A percentile compares a stretch with the other conserved stretches of the same genome.
These are phyloP conservation scores for Falco naumanni DNA, from an alignment of 2,797 vertebrate genomes.

Conservation along the genomic window DNA sequence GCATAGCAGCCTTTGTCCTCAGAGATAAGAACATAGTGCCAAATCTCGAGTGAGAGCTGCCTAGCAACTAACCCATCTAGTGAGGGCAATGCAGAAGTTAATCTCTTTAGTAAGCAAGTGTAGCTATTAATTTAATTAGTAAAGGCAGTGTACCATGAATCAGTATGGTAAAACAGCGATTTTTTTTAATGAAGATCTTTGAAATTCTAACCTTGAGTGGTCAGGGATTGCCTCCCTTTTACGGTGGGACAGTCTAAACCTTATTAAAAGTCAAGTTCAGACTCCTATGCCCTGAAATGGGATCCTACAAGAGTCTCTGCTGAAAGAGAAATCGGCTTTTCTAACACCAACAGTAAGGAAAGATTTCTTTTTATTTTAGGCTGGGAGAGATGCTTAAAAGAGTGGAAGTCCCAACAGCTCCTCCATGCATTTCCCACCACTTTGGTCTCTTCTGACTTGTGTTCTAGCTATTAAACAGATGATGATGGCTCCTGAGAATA, in stretches of 20 bases:
- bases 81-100: conserved; percentile 64
- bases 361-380: background rate
- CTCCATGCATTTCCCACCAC: background rate
- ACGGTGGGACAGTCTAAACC: background rate
- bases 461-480: background rate
- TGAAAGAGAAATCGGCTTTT: background rate
- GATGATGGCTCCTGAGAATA: background rate
- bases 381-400: background rate
- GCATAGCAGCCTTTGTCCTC: conserved; percentile 14
- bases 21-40: conserved; percentile 38
- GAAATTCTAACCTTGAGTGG: conserved; percentile 58
- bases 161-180: conserved; percentile 43
- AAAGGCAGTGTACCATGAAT: conserved; percentile 72
- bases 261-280: conserved; percentile 19
- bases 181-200: conserved; percentile 69
- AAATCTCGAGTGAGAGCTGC: conserved; percentile 63
- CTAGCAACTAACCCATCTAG: conserved; percentile 69
- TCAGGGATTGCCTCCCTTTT: background rate
- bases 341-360: background rate
- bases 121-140: conserved; percentile 82
- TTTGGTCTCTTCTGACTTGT: background rate
- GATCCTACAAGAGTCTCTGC: background rate
- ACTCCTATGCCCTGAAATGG: background rate
- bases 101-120: conserved; percentile 76
- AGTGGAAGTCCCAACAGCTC: background rate